Evolutionary conservation across 2,797 vertebrate genomes (phyloP).

Genomic region (Rachycentron canadum): DNA sequence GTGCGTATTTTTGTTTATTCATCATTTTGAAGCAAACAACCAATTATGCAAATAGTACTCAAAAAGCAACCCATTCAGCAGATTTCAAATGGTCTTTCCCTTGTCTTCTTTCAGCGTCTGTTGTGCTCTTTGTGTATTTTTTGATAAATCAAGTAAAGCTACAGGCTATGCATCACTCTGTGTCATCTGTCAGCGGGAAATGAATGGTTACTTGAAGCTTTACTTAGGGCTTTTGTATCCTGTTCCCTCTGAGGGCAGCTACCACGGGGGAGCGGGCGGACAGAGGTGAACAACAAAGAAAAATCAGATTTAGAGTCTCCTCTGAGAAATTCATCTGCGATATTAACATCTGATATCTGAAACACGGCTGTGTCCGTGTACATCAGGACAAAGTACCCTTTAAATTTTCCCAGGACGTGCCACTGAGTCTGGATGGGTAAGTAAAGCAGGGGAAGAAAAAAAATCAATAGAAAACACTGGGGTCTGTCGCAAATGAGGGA

Average conservation of each 20-base stretch:
- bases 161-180: constrained; percentile 74
- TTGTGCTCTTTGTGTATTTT: constrained; percentile 73
- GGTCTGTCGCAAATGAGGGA: constrained; percentile 53
- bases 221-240: constrained; percentile 52
- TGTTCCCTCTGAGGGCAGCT: constrained; percentile 43
- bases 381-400: constrained; percentile 54
- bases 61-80: constrained; percentile 81
- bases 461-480: constrained; percentile 57
- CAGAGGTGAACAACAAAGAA: constrained; percentile 52
- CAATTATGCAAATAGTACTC: constrained; percentile 82
- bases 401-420: constrained; percentile 53
- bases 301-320: constrained; percentile 65
- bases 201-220: constrained; percentile 63
- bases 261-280: constrained; percentile 19
- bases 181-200: constrained; percentile 75
- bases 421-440: constrained; percentile 38
- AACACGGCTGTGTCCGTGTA: constrained; percentile 46
- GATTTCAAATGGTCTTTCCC: constrained; percentile 75
- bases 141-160: constrained; percentile 81
- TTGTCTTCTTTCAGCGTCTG: constrained; percentile 51
- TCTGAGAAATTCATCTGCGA: constrained; percentile 61
- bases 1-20: constrained; percentile 78
- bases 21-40: constrained; percentile 83
- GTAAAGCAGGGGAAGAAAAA: constrained; percentile 31
- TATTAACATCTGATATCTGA: constrained; percentile 71